phyloP scores from a whole-genome alignment of 1,140 invertebrate genomes.

The Bombus consobrinus region DNA sequence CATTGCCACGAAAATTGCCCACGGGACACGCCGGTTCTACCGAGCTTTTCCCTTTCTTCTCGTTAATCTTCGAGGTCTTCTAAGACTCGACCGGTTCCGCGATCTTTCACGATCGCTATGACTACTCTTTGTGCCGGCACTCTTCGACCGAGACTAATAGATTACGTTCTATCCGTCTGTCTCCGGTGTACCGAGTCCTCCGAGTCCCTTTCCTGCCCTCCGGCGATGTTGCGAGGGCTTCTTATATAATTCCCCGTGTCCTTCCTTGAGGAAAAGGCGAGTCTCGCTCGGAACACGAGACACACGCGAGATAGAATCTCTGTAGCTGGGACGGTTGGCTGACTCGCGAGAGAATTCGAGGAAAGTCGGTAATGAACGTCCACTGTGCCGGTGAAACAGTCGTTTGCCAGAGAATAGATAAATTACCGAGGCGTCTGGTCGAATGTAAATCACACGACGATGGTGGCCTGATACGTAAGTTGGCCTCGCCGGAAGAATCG shows the following conservation, averaged over 20 bases:
- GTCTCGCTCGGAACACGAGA: constrained; percentile 16
- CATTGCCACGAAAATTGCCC: not conserved
- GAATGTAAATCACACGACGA: constrained; percentile 16
- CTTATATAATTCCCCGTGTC: constrained; percentile 43
- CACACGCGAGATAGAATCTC: constrained; percentile 31
- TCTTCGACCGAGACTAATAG: constrained; percentile 59
- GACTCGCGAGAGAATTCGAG: constrained; percentile 37
- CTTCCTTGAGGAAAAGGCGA: constrained; percentile 31
- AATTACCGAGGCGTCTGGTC: constrained; percentile 4
- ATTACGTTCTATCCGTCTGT: constrained; percentile 45
- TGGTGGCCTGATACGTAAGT: not conserved
- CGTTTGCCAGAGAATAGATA: not conserved
- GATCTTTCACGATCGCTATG: constrained; percentile 49
- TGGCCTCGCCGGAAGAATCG: not conserved
- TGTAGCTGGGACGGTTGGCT: not conserved
- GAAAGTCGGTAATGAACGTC: constrained; percentile 25
- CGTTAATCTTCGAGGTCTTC: constrained; percentile 39
- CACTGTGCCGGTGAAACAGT: not conserved
- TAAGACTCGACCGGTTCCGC: constrained; percentile 42
- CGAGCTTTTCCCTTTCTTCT: constrained; percentile 51
- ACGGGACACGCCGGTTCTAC: not conserved
- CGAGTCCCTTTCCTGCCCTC: not conserved
- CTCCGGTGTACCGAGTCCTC: not conserved
- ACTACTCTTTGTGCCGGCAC: constrained; percentile 40
- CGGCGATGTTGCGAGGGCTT: constrained; percentile 1